These are phyloP conservation scores for Papilio helenus DNA, from an alignment of 1,140 invertebrate species.

Conservation along the genomic window DNA sequence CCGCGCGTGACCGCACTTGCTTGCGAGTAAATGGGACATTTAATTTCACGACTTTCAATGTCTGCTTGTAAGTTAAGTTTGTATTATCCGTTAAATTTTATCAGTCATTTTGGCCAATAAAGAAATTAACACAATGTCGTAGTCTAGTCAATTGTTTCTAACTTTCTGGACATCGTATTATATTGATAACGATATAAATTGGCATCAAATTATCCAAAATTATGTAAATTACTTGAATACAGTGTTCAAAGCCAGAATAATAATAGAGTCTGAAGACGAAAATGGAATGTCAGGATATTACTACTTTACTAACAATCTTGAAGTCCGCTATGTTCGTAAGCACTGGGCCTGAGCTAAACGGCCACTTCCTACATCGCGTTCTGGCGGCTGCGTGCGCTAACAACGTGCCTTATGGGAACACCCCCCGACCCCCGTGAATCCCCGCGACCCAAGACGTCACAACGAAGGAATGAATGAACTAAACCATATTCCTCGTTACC, in stretches of 20 bases:
- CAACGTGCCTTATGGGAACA: slow-evolving; percentile 73
- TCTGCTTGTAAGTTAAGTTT: background rate
- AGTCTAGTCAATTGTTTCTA: background rate
- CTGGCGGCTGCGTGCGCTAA: slow-evolving; percentile 68
- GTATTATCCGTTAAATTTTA: background rate
- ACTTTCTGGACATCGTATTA: background rate
- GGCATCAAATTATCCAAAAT: background rate
- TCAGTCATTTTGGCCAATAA: background rate
- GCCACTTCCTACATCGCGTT: slow-evolving; percentile 73
- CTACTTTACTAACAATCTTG: background rate
- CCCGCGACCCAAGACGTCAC: background rate
- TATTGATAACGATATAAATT: background rate
- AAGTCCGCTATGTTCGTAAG: slow-evolving; percentile 52
- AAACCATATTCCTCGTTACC: background rate
- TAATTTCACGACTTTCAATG: background rate
- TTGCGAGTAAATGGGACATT: slow-evolving; percentile 51
- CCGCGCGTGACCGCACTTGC: slow-evolving; percentile 55
- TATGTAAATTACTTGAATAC: background rate
- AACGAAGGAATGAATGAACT: slow-evolving; percentile 35
- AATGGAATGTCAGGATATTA: background rate
- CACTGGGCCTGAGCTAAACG: slow-evolving; percentile 53
- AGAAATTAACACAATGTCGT: background rate
- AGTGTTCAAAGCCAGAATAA: no score
- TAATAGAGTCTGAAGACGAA: no score
- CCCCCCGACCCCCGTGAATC: slow-evolving; percentile 41